Conservation (phyloP, 2,797 vertebrate species). For the Lates japonicus region DNA sequence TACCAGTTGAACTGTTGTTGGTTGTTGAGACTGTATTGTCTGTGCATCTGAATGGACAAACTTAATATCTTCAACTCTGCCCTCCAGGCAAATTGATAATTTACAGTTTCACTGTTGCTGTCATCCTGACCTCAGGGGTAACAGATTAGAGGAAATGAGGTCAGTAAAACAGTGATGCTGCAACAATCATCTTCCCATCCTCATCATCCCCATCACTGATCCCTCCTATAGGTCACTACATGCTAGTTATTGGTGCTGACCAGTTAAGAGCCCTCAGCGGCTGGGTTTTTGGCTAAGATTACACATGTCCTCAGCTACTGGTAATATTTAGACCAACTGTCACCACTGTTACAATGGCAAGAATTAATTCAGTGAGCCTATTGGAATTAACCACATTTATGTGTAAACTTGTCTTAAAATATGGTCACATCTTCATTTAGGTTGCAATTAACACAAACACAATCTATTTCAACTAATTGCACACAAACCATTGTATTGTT, state of each 20-base stretch:
- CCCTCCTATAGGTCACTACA: neutral
- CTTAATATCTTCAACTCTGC: neutral
- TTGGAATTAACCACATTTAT: neutral
- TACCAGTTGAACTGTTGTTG: neutral
- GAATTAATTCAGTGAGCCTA: neutral
- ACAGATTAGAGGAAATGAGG: constrained; percentile 23
- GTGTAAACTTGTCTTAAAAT: neutral
- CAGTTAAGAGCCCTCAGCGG: neutral
- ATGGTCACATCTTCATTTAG: neutral
- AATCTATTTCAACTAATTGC: neutral
- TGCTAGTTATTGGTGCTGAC: neutral
- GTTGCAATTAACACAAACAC: too few species aligned
- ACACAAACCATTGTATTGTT: neutral
- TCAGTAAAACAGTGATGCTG: constrained; percentile 47
- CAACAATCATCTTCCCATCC: constrained; percentile 7
- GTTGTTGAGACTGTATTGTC: neutral
- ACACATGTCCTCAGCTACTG: too few species aligned
- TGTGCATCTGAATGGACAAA: neutral
- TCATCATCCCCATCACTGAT: neutral
- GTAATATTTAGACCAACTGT: neutral
- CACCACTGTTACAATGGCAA: neutral
- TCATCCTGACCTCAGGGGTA: constrained; percentile 52
- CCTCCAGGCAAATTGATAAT: constrained; percentile 56
- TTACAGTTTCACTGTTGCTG: constrained; percentile 55
- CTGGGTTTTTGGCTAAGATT: neutral